A percentile compares a stretch with the other conserved stretches of the same genome.
Conservation (phyloP, 2,797 vertebrate genomes). For the Myotis findleyi region DNA sequence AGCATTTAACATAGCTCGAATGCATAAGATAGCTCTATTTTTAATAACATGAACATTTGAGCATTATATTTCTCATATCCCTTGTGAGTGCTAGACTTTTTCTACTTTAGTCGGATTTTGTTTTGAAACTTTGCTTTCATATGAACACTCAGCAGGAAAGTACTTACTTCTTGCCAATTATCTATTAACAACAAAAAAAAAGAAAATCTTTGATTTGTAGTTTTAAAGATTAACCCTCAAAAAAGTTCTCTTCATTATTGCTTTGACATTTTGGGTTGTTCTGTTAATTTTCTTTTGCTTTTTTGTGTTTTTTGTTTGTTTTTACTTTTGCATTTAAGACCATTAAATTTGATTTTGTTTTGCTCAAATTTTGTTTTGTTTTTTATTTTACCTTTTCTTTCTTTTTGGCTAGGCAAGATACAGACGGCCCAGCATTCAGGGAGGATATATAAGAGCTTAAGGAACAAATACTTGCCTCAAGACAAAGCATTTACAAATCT, state of each 20-base stretch:
- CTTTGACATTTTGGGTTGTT: slow-evolving; percentile 93
- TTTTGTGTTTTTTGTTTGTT: slow-evolving; percentile 95
- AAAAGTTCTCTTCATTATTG: slow-evolving; percentile 92
- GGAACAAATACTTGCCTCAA: slow-evolving; percentile 66
- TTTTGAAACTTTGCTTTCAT: slow-evolving; percentile 89
- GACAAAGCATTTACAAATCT: slow-evolving; percentile 41
- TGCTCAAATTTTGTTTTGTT: slow-evolving; percentile 94
- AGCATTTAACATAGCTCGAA: slow-evolving; percentile 81
- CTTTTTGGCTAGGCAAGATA: slow-evolving; percentile 90
- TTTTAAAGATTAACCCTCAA: slow-evolving; percentile 91
- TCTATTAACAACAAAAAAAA: slow-evolving; percentile 87
- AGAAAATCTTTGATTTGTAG: slow-evolving; percentile 89
- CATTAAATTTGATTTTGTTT: slow-evolving; percentile 99
- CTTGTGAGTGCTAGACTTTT: slow-evolving; percentile 88
- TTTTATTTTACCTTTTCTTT: slow-evolving; percentile 92
- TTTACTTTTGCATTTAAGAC: slow-evolving; percentile 97
- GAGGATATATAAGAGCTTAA: slow-evolving; percentile 75
- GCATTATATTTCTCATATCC: slow-evolving; percentile 90
- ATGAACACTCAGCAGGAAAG: slow-evolving; percentile 90
- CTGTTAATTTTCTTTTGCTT: slow-evolving; percentile 93
- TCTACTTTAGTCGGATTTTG: slow-evolving; percentile 88
- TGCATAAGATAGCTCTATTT: slow-evolving; percentile 84
- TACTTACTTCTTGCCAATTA: slow-evolving; percentile 88
- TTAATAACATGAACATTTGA: slow-evolving; percentile 89
- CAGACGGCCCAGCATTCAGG: slow-evolving; percentile 82